Conservation (phyloP, 2,113 vertebrate species). For the Cynopterus brachyotis region DNA sequence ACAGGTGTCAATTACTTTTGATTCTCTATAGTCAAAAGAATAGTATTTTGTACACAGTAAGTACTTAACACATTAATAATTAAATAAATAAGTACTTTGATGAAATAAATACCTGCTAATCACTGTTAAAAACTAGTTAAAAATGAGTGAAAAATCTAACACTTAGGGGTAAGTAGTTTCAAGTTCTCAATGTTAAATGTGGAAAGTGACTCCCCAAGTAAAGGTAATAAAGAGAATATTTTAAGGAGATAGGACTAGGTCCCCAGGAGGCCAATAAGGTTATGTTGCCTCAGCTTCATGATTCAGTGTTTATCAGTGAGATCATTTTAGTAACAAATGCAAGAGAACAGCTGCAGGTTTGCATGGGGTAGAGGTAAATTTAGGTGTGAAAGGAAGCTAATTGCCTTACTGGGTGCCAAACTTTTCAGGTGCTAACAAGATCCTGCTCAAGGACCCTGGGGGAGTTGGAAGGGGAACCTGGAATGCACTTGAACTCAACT, state of each 20-base stretch:
- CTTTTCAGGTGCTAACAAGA: slow-evolving; percentile 70
- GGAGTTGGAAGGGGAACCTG: background rate
- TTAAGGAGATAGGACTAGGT: background rate
- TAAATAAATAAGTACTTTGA: background rate
- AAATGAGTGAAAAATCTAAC: background rate
- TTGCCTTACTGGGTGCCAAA: slow-evolving; percentile 56
- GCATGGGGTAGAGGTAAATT: slow-evolving; percentile 62
- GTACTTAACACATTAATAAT: background rate
- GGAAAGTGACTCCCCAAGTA: slow-evolving; percentile 10
- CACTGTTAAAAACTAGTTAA: background rate
- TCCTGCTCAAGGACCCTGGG: background rate
- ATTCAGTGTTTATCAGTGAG: slow-evolving; percentile 53
- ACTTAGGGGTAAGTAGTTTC: background rate
- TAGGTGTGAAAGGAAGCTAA: slow-evolving; percentile 67
- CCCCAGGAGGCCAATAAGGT: slow-evolving; percentile 15
- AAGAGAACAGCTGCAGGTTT: slow-evolving; percentile 64
- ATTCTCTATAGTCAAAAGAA: background rate
- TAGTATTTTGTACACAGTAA: background rate
- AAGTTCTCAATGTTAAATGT: background rate
- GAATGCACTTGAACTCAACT: slow-evolving; percentile 2
- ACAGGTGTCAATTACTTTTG: background rate
- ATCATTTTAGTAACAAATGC: slow-evolving; percentile 58
- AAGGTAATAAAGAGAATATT: background rate
- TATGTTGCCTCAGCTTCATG: slow-evolving; percentile 1
- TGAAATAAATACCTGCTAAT: slow-evolving; percentile 29